Conservation (phyloP, 2,888 invertebrate species). For the Scotopteryx bipunctaria region DNA sequence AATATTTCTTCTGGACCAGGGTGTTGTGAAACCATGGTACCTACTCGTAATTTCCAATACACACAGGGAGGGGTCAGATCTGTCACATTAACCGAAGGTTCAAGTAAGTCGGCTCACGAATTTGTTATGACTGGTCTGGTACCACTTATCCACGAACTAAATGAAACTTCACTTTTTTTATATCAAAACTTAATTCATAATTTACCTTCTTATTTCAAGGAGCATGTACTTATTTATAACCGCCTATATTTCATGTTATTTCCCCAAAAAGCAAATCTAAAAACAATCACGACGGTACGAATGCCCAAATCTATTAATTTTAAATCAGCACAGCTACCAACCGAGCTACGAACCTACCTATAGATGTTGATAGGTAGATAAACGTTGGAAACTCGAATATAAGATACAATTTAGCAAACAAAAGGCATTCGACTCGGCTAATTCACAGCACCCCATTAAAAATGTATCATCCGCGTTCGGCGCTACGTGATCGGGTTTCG, state of each 20-base stretch:
- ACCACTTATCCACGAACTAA: too few relatives aligned
- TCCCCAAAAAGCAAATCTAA: conserved; percentile 18
- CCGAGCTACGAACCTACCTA: not conserved
- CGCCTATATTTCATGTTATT: conserved; percentile 1
- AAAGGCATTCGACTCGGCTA: conserved; percentile 27
- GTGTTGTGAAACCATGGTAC: too few relatives aligned
- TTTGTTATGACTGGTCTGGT: too few relatives aligned
- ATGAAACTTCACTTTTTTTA: too few relatives aligned
- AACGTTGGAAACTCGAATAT: conserved; percentile 25
- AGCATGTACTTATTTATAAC: not conserved
- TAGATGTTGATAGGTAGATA: not conserved
- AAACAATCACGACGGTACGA: conserved; percentile 21
- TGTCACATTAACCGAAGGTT: too few relatives aligned
- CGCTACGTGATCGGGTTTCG: conserved; percentile 40
- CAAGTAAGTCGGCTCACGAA: too few relatives aligned
- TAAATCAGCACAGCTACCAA: conserved; percentile 11
- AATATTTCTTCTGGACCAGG: too few relatives aligned
- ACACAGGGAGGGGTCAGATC: too few relatives aligned
- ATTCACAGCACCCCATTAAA: conserved; percentile 40
- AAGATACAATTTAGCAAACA: conserved; percentile 33
- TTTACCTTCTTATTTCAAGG: too few relatives aligned
- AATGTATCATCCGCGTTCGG: conserved; percentile 34
- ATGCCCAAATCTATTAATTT: conserved; percentile 25
- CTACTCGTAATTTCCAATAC: too few relatives aligned
- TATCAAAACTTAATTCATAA: too few relatives aligned